Evolutionary conservation across 2,113 vertebrate species (phyloP).

Genomic region (Macrotis lagotis): DNA sequence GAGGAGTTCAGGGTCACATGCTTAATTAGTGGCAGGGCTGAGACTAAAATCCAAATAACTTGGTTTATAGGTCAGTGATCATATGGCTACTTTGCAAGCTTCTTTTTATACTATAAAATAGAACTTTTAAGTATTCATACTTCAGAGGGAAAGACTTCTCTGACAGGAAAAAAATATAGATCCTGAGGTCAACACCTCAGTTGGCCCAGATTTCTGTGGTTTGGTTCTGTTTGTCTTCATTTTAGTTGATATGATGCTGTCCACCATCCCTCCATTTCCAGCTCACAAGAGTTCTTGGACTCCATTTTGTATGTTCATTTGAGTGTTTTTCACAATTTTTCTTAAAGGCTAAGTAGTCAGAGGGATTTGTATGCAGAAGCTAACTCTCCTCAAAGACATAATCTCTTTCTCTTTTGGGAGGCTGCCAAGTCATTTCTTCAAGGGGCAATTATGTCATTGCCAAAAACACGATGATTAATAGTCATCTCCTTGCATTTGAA

Average conservation of each 20-base stretch:
- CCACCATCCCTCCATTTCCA: slow-evolving; percentile 25
- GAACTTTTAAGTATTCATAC: neutral
- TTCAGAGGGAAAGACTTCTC: slow-evolving; percentile 37
- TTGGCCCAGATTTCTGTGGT: neutral
- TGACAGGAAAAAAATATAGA: slow-evolving; percentile 25
- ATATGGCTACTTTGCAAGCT: neutral
- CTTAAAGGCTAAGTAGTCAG: slow-evolving; percentile 63
- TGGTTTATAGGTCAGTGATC: neutral
- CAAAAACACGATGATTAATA: slow-evolving; percentile 82
- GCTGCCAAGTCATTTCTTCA: slow-evolving; percentile 81
- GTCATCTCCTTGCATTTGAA: slow-evolving; percentile 77
- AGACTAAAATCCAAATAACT: slow-evolving; percentile 17
- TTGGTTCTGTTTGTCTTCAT: slow-evolving; percentile 30
- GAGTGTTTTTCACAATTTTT: slow-evolving; percentile 65
- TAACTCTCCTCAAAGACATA: slow-evolving; percentile 65
- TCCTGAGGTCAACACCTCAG: slow-evolving; percentile 43
- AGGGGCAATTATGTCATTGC: slow-evolving; percentile 80
- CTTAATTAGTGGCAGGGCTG: slow-evolving; percentile 24
- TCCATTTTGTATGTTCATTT: slow-evolving; percentile 61
- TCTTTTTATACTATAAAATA: neutral
- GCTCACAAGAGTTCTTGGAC: slow-evolving; percentile 43
- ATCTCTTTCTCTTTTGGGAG: slow-evolving; percentile 72
- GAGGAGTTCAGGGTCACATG: neutral
- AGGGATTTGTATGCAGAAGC: slow-evolving; percentile 79
- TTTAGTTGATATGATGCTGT: slow-evolving; percentile 50